Evolutionary conservation across 2,113 vertebrate species (phyloP).

Genomic region (Neoarius graeffei): DNA sequence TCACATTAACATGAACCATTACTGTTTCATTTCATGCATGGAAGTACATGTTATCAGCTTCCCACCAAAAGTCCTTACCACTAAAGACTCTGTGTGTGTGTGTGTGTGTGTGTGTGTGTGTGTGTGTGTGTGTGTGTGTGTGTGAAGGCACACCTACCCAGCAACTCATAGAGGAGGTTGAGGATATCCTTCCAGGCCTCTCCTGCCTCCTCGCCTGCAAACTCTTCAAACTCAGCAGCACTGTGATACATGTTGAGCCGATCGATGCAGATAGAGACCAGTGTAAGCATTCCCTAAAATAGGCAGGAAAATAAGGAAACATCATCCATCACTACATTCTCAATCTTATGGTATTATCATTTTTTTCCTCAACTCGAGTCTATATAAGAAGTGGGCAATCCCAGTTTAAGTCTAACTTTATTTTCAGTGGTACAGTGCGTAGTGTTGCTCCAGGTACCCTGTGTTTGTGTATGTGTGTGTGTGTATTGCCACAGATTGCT

Average conservation of each 20-base stretch:
- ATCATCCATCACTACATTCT: conserved; percentile 18
- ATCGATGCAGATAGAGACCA: conserved; percentile 92
- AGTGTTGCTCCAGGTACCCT: neutral
- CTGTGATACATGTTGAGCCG: conserved; percentile 91
- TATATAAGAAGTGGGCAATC: neutral
- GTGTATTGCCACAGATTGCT: neutral
- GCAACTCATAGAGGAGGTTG: conserved; percentile 90
- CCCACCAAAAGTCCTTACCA: neutral
- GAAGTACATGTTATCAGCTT: neutral
- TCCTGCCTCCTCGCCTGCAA: conserved; percentile 83
- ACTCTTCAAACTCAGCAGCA: conserved; percentile 85
- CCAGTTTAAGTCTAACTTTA: neutral
- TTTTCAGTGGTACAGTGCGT: neutral
- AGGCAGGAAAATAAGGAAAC: neutral
- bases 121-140: neutral
- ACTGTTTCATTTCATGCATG: neutral
- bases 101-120: neutral
- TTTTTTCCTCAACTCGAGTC: neutral
- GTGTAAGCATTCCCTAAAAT: conserved; percentile 87
- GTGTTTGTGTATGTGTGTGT: neutral
- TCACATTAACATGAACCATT: neutral
- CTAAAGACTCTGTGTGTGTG: neutral
- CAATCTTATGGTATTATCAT: neutral
- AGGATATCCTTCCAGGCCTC: conserved; percentile 91
- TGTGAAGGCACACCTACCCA: conserved; percentile 75